Base-by-base conservation (phyloP, 2,797 vertebrate genomes). In the Danio kyathit region DNA sequence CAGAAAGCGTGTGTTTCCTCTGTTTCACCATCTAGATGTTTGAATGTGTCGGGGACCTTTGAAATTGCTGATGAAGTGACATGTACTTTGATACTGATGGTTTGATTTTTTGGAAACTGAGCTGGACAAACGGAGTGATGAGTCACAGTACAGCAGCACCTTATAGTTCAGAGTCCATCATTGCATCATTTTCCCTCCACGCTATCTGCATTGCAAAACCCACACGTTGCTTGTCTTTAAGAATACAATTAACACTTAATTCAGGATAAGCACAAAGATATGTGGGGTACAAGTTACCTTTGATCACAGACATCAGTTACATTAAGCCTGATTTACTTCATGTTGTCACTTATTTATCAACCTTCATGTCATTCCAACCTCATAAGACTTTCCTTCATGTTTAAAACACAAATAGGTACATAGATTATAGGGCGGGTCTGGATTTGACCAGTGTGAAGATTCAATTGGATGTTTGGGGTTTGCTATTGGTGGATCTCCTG, bases 141-240 rank as follows among this genome's bases (percentile, higher is more conserved):
- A 43, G 2, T 60, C 29, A 43, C 16, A 14, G 21, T 17, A 21
- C 29, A 14, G 56, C 16, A 38, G 12, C 21, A 60, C 79, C 56
- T 80, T 40, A 19, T 44, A 52, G 56, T 64, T 48, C 64, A 83
- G 73, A 80, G 83, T 76, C 70, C 67, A 59, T 48, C 65, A 19
- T 82, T 56, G 44, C 59, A 60, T 76, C 17, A 54, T 44, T 13
- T 69, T n/a, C 17, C 19, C 46, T 44, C 29, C 41, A 21, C n/a
- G 8, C 13, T 41, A 48, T 46, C 74, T 74, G 29, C 29, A 13
- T 64, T 67, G 43, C 48, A 83, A 84, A 57, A 86, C 65, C 57
- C 9, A 49, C 14, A 49, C 73, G 4, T 57, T 57, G 16, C 0
- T 43, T 66, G 21, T 7, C 29, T 70, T 19, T 16, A 9, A 17